Evolutionary conservation across 2,113 vertebrate genomes (phyloP), one percentile per base, ranked within the genome.

Genomic region (Arizona elegans): DNA sequence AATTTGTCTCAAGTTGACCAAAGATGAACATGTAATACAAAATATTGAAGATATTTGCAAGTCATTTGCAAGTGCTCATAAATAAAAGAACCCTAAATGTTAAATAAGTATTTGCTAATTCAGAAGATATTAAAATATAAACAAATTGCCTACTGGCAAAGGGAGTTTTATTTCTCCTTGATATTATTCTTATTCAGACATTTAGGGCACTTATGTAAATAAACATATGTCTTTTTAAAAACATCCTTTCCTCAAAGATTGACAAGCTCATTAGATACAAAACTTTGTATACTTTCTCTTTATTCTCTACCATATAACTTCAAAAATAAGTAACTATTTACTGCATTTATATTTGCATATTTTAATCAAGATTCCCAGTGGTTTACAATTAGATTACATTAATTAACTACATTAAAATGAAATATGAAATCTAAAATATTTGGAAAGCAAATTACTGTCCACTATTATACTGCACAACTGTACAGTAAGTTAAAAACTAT

Each of bases 31-130:
- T 56, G 89, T 0, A 1, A 85, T 88, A 91, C 53, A 90, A 91
- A 19, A n/a, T 95, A 23, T 88, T 94, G n/a, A 93, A 95, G 94
- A 91, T n/a, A n/a, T n/a, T n/a, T n/a, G n/a, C n/a, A 93, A 90
- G 52, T 90, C 90, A 94, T 54, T 29, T 95, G 38, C 38, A 89
- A 90, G 43, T 91, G 92, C 94, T 89, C 47, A 94, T 81, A 43
- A 81, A 81, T 21, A 94, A 87, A 90, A 93, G 24, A 65, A 26
- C 23, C 38, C 58, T 90, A 85, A 91, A 21, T 4, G 26, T 54
- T n/a, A 91, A 91, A 91, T 12, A 91, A 88, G 26, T 92, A 93
- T 93, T 92, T 97, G 95, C 89, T 90, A 93, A 12, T 85, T 50
- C 8, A 70, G 54, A 91, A 92, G 94, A 50, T 91, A 90, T 92